Base-by-base conservation (phyloP, 2,113 vertebrate species). In the Mustela lutreola region DNA sequence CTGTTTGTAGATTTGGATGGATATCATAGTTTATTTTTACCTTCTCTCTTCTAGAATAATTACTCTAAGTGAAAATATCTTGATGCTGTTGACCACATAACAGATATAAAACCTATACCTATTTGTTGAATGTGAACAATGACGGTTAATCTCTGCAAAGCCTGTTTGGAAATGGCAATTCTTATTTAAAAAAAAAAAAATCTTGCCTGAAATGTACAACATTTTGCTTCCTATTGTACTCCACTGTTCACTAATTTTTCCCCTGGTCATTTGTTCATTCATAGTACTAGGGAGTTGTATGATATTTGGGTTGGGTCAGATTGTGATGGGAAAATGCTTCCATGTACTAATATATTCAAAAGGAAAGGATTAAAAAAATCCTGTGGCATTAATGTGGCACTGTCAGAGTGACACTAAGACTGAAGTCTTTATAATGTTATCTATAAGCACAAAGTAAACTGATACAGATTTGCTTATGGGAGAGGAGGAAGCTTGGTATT, bases 381-480 rank as follows among this genome's bases (percentile, higher is more conserved):
- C 84, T 70, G 28, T 84, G 70, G 48, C 18, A 62, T 62, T 93
- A 89, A 58, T 62, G 19, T 93, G 50, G 45, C 22, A 65, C 36
- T 58, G 45, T 56, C 36, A 78, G 45, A 28, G 76, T 70, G n/a
- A 58, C 50, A 53, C 60, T 85, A 94, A 85, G 21, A 89, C 12
- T 36, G 18, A 48, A 78, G 36, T 58, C 36, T 73, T 96, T 78
- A 83, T 83, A 89, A 24, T 50, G 56, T 92, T 79, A 53, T 56
- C 26, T 70, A 33, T 89, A 84, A 84, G 39, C 39, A 21, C 93
- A 95, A 86, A 95, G 75, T 75, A 67, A 83, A 70, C 62, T 31
- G 28, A 82, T 31, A 85, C 85, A 28, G 86, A 91, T 80, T 71
- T 94, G 62, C 85, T 53, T 90, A 62, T 79, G 36, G 50, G 39